Conservation (phyloP, 2,888 invertebrate genomes). For the Bembecia ichneumoniformis region DNA sequence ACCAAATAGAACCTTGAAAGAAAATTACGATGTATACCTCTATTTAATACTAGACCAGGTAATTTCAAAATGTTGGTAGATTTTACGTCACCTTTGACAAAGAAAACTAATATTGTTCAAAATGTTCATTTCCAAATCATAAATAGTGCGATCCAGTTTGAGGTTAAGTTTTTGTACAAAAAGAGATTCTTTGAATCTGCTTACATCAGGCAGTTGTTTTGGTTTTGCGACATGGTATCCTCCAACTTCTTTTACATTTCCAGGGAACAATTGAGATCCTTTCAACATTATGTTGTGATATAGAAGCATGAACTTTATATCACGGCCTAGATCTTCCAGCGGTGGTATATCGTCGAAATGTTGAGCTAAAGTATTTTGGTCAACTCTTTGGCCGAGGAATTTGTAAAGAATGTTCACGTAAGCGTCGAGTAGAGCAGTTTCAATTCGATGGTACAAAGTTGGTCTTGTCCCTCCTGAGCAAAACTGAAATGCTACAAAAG, state of each 20-base stretch:
- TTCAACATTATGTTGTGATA: constrained; percentile 72
- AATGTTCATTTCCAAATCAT: no score
- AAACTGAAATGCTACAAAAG: constrained; percentile 69
- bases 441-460: constrained; percentile 56
- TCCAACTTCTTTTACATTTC: constrained; percentile 73
- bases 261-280: constrained; percentile 62
- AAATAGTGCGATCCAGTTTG: no score
- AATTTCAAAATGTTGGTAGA: no score
- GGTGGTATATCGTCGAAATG: constrained; percentile 62
- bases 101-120: no score
- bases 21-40: no score
- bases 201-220: constrained; percentile 48
- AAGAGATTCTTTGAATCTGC: constrained; percentile 3
- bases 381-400: constrained; percentile 24
- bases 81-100: no score
- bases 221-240: constrained; percentile 65
- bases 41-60: no score
- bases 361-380: constrained; percentile 35
- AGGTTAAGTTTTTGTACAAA: no score
- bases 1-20: no score
- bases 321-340: constrained; percentile 57
- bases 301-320: constrained; percentile 63
- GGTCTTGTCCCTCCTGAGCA: constrained; percentile 63
- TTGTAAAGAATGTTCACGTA: constrained; percentile 22
- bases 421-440: constrained; percentile 42